A percentile compares a stretch with the other conserved stretches of the same genome.
phyloP scores from a whole-genome alignment of 2,888 invertebrate genomes.

The Mimachlamys varia region DNA sequence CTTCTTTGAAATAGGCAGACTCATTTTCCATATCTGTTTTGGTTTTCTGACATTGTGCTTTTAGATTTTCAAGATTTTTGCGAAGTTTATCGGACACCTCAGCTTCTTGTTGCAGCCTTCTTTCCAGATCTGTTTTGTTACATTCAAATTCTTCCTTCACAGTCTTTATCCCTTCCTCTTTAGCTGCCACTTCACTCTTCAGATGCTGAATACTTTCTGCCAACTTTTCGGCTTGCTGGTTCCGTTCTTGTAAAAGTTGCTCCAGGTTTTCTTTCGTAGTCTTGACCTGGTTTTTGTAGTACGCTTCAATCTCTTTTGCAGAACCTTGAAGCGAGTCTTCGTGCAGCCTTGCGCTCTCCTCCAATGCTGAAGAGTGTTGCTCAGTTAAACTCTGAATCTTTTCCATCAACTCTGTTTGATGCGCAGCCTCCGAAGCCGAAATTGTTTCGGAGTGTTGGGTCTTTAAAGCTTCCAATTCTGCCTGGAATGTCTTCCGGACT shows the following conservation, averaged over 20 bases:
- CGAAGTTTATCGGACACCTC: conserved; percentile 66
- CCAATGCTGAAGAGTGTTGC: conserved; percentile 64
- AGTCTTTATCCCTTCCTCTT: conserved; percentile 60
- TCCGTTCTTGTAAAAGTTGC: conserved; percentile 67
- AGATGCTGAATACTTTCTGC: conserved; percentile 51
- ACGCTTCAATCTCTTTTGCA: conserved; percentile 66
- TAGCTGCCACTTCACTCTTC: conserved; percentile 56
- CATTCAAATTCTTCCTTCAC: conserved; percentile 57
- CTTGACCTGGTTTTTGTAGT: conserved; percentile 67
- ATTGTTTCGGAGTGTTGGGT: conserved; percentile 51
- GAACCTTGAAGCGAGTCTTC: conserved; percentile 65
- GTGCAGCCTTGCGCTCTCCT: conserved; percentile 64
- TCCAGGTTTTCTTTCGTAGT: conserved; percentile 64
- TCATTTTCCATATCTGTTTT: conserved; percentile 55
- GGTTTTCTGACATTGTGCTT: conserved; percentile 53
- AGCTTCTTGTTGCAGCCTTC: conserved; percentile 58
- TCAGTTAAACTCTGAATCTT: conserved; percentile 64
- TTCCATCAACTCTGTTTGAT: conserved; percentile 77
- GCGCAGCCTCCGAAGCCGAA: conserved; percentile 62
- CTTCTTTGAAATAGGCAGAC: conserved; percentile 51
- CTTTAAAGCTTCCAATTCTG: conserved; percentile 82
- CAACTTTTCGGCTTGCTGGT: conserved; percentile 59
- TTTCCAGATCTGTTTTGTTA: conserved; percentile 60
- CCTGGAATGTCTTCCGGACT: conserved; percentile 55
- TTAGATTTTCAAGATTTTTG: conserved; percentile 71